Conservation (phyloP, 2,113 vertebrate genomes). For the Tachuris rubrigastra region DNA sequence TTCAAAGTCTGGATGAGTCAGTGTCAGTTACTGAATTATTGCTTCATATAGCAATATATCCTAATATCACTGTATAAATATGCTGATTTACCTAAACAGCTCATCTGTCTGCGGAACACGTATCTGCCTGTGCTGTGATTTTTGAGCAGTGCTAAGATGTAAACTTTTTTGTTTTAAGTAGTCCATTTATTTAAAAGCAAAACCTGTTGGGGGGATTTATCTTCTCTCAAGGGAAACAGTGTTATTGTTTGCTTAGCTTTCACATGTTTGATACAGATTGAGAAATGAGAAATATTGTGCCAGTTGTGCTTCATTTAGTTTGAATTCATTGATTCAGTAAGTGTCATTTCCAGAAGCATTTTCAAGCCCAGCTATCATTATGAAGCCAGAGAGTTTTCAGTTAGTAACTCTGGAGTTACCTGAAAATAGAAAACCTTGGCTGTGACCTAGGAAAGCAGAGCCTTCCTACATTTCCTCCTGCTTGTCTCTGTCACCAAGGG, state of each 20-base stretch:
- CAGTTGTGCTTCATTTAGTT: background rate
- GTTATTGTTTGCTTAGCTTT: background rate
- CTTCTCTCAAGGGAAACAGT: background rate
- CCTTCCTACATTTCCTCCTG: background rate
- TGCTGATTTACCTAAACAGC: background rate
- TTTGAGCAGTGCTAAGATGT: background rate
- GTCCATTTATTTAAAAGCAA: background rate
- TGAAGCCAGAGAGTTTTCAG: constrained; percentile 3
- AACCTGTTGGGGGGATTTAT: background rate
- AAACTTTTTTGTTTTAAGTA: background rate
- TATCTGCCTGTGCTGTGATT: background rate
- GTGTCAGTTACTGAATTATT: background rate
- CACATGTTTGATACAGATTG: background rate
- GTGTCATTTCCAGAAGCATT: background rate
- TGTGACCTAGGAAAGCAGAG: background rate
- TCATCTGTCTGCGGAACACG: background rate
- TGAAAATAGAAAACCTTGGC: background rate
- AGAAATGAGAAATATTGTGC: background rate
- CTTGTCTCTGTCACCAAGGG: background rate
- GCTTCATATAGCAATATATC: background rate
- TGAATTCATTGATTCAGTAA: background rate
- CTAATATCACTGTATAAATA: background rate
- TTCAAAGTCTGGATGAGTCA: background rate
- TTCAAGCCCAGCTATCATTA: background rate
- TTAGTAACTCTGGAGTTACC: background rate